Conservation (phyloP, 1,140 invertebrate species). For the Coboldia fuscipes region DNA sequence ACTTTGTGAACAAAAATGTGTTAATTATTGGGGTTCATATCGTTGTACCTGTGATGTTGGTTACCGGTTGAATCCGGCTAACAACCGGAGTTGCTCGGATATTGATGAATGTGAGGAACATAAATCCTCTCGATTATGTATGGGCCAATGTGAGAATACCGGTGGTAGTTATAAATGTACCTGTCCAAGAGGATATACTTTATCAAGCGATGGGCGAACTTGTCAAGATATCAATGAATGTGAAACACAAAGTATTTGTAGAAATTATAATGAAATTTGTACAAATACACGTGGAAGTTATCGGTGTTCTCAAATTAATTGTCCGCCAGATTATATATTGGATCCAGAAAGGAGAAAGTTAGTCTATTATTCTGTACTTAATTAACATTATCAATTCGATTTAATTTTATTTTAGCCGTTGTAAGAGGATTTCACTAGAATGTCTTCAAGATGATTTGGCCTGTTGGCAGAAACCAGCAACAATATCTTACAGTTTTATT, state of each 20-base stretch:
- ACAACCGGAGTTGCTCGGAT: slow-evolving; percentile 48
- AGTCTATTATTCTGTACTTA: background rate
- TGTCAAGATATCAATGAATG: slow-evolving; percentile 85
- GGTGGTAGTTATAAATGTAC: slow-evolving; percentile 69
- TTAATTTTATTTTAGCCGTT: slow-evolving; percentile 30
- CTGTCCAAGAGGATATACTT: slow-evolving; percentile 67
- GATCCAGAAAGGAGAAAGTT: slow-evolving; percentile 56
- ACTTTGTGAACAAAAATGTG: slow-evolving; percentile 64
- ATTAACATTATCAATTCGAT: too few relatives aligned
- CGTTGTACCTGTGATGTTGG: slow-evolving; percentile 54
- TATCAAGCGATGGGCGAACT: slow-evolving; percentile 41
- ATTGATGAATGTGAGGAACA: slow-evolving; percentile 70
- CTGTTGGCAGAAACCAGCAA: slow-evolving; percentile 55
- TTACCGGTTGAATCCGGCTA: slow-evolving; percentile 45
- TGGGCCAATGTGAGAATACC: slow-evolving; percentile 70
- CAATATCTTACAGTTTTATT: slow-evolving; percentile 79
- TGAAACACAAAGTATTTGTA: slow-evolving; percentile 32
- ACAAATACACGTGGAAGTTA: slow-evolving; percentile 76
- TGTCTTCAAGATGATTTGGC: slow-evolving; percentile 43
- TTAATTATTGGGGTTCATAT: slow-evolving; percentile 66
- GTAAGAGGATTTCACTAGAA: slow-evolving; percentile 39
- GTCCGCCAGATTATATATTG: slow-evolving; percentile 58
- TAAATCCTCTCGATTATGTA: slow-evolving; percentile 46
- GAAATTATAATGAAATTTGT: slow-evolving; percentile 52
- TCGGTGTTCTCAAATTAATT: slow-evolving; percentile 67